Base-by-base conservation (phyloP, 2,888 invertebrate species). In the Creontiades dilutus region DNA sequence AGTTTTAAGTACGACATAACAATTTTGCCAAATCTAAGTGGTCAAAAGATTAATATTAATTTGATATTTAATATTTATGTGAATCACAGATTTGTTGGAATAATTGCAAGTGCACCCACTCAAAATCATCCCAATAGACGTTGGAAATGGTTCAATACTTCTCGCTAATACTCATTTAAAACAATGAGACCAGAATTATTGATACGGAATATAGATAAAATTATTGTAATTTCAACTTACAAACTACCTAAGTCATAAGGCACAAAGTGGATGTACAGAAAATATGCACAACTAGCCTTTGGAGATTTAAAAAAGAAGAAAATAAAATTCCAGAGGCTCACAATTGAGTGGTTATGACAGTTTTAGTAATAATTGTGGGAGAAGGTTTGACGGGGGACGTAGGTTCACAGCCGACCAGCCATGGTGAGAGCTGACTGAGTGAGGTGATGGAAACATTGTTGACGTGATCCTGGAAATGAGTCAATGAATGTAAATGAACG, bases 331-430 rank as follows among this genome's bases (percentile, higher is more conserved):
- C 4, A 68, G 27, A 19, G 68, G 68, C 76, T 94, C 94, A 96
- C 92, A 97, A 94, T 93, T 97, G 97, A 91, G 97, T 97, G 91
- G 97, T 97, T 92, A 97, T 97, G 92, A 97, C 97, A 91, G 97
- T 97, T 94, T 97, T 97, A 92, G 97, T 95, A 92, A 97, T 96
- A 92, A 97, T 96, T 89, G 96, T 95, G 93, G 96, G 94, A 92
- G 95, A 94, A 46, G 95, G 94, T 81, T 95, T 94, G 91, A 95
- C 94, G 80, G 96, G 96, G 28, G 94, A 93, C 28, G 95, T 94
- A 52, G 95, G 95, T 92, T 96, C 96, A 16, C 96, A 95, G 55
- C 96, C 95, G 61, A 97, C 97, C 91, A 97, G 94, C 97, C 97
- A 97, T 0, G 97, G 97, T 4, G 96, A 96, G 4, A 96, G 94